Conservation (phyloP, 2,888 invertebrate genomes). For the Drosophila paracracens region DNA sequence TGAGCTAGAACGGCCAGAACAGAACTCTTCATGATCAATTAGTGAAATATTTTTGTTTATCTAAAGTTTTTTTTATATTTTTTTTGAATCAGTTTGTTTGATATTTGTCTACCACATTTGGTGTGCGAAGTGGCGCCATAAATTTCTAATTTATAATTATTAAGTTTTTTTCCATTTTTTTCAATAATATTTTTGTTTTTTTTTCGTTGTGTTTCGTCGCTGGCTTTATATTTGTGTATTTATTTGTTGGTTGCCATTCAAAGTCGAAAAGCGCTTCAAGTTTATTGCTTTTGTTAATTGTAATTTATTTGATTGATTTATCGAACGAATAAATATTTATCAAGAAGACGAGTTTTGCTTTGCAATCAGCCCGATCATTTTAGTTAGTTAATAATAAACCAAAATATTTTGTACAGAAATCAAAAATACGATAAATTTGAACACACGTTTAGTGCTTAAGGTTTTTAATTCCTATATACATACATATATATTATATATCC, state of each 20-base stretch:
- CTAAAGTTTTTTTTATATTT: not conserved
- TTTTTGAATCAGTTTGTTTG: conserved; percentile 1
- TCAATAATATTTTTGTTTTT: conserved; percentile 17
- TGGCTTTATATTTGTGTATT: conserved; percentile 18
- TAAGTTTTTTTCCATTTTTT: conserved; percentile 36
- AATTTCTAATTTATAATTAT: conserved; percentile 76
- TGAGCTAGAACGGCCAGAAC: conserved; percentile 3
- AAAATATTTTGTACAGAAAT: conserved; percentile 15
- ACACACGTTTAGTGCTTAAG: conserved; percentile 44
- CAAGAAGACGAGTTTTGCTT: conserved; percentile 70
- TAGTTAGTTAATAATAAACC: conserved; percentile 30
- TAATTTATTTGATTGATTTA: conserved; percentile 81
- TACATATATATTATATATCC: not conserved
- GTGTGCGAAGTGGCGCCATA: conserved; percentile 58
- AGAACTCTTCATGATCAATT: conserved; percentile 70
- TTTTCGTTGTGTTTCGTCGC: conserved; percentile 32
- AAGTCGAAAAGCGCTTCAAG: conserved; percentile 55
- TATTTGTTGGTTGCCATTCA: conserved; percentile 33
- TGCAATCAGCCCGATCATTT: conserved; percentile 57
- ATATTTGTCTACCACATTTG: conserved; percentile 29
- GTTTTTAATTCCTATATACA: conserved; percentile 29
- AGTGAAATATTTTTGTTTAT: conserved; percentile 51
- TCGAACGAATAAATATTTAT: conserved; percentile 74
- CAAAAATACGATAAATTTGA: not conserved
- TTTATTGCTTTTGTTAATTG: conserved; percentile 79